Conservation (phyloP, 1,140 invertebrate species). For the Leptonema lineaticorne region DNA sequence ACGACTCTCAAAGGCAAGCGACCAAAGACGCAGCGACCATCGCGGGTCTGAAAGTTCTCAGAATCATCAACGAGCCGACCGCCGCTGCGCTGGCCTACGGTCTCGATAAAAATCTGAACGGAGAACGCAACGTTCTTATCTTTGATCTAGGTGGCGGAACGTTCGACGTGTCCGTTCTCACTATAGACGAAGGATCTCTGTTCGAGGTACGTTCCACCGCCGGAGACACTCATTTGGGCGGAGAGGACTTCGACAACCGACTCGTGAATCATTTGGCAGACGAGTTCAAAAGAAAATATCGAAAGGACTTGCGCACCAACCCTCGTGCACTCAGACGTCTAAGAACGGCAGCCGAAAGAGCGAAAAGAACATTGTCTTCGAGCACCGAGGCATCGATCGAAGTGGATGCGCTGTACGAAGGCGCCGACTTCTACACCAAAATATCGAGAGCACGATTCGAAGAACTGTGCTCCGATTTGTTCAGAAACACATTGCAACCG, state of each 20-base stretch:
- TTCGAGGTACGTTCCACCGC: constrained; percentile 70
- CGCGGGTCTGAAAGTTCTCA: constrained; percentile 66
- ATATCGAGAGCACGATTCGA: constrained; percentile 64
- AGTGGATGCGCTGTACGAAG: constrained; percentile 56
- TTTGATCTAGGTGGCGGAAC: constrained; percentile 59
- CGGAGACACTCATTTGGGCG: constrained; percentile 56
- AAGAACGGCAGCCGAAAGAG: constrained; percentile 61
- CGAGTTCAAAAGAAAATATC: constrained; percentile 43
- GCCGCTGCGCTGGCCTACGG: constrained; percentile 75
- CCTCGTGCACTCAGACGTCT: constrained; percentile 60
- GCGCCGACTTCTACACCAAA: constrained; percentile 63
- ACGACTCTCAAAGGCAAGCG: constrained; percentile 58
- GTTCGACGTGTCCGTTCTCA: constrained; percentile 71
- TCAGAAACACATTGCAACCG: constrained; percentile 61
- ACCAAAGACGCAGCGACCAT: constrained; percentile 66
- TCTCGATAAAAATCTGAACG: constrained; percentile 74
- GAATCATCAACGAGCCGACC: constrained; percentile 75
- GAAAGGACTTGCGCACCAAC: constrained; percentile 53
- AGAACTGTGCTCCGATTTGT: constrained; percentile 63
- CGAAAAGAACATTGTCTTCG: constrained; percentile 56
- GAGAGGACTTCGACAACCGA: constrained; percentile 48
- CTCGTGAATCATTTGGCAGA: constrained; percentile 61
- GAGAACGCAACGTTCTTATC: constrained; percentile 67
- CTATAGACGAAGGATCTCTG: constrained; percentile 68
- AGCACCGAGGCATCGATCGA: constrained; percentile 56